phyloP scores from a whole-genome alignment of 2,113 vertebrate genomes.

The Rhinogobius similis region DNA sequence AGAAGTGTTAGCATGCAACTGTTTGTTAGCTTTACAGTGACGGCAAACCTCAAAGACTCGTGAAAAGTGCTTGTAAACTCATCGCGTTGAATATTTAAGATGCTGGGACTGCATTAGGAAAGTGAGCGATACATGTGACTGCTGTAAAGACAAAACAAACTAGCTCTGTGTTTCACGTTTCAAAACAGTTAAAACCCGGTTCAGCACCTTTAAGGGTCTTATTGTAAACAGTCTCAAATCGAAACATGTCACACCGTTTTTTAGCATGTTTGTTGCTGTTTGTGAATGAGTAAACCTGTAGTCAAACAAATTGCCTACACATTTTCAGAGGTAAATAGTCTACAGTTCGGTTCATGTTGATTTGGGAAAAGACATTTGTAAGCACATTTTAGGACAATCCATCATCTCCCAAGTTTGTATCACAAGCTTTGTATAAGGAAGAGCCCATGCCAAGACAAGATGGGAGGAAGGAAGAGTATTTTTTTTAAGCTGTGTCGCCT shows the following conservation, averaged over 20 bases:
- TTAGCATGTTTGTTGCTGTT: too few relatives aligned
- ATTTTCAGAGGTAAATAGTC: not conserved
- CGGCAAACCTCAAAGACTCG: too few relatives aligned
- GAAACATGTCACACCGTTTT: not conserved
- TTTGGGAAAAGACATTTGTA: not conserved
- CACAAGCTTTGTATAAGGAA: not conserved
- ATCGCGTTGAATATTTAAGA: too few relatives aligned
- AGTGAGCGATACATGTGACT: too few relatives aligned
- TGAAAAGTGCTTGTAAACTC: too few relatives aligned
- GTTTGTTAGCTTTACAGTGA: too few relatives aligned
- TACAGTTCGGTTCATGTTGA: not conserved
- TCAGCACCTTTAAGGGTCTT: not conserved
- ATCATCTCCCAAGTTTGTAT: not conserved
- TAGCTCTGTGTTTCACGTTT: too few relatives aligned
- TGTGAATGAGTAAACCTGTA: too few relatives aligned
- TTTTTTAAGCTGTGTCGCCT: slow-evolving; percentile 44
- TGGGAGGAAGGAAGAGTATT: slow-evolving; percentile 15
- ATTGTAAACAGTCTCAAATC: not conserved
- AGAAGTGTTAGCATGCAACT: too few relatives aligned
- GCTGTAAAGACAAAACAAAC: too few relatives aligned
- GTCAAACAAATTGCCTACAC: not conserved
- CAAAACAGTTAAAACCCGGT: too few relatives aligned
- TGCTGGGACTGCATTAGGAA: too few relatives aligned
- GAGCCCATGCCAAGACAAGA: slow-evolving; percentile 2
- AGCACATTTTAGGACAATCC: not conserved